Conservation (phyloP, 2,888 invertebrate species). For the Perithous albicinctus region DNA sequence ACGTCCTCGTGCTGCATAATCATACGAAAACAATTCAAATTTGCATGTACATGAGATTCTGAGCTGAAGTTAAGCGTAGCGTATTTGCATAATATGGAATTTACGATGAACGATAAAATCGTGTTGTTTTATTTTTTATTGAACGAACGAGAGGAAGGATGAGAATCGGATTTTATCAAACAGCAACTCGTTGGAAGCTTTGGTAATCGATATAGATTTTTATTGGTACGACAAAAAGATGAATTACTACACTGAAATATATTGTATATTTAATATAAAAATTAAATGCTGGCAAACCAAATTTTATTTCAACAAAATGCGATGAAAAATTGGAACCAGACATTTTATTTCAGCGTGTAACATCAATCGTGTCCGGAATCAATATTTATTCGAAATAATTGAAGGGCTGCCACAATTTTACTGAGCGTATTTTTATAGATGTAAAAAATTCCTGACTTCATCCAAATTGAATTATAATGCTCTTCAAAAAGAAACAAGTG, state of each 20-base stretch:
- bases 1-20: not conserved
- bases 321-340: too few species aligned
- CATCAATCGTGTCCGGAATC: too few species aligned
- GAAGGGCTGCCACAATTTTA: too few species aligned
- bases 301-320: not conserved
- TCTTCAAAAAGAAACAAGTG: not conserved
- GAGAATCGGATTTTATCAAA: not conserved
- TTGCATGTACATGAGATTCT: slow-evolving; percentile 21
- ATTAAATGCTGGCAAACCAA: too few species aligned
- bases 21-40: slow-evolving; percentile 25
- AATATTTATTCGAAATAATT: too few species aligned
- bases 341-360: too few species aligned
- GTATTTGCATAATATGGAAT: slow-evolving; percentile 30
- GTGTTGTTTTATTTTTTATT: slow-evolving; percentile 1
- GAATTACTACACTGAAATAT: too few species aligned
- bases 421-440: too few species aligned
- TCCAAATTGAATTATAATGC: not conserved
- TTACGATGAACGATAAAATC: slow-evolving; percentile 20
- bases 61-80: not conserved
- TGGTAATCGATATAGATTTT: not conserved
- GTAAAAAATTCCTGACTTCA: not conserved
- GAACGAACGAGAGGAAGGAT: not conserved
- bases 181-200: not conserved
- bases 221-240: not conserved
- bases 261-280: too few species aligned